phyloP scores from a whole-genome alignment of 2,797 vertebrate genomes.

The Muraenolepis orangiensis region DNA sequence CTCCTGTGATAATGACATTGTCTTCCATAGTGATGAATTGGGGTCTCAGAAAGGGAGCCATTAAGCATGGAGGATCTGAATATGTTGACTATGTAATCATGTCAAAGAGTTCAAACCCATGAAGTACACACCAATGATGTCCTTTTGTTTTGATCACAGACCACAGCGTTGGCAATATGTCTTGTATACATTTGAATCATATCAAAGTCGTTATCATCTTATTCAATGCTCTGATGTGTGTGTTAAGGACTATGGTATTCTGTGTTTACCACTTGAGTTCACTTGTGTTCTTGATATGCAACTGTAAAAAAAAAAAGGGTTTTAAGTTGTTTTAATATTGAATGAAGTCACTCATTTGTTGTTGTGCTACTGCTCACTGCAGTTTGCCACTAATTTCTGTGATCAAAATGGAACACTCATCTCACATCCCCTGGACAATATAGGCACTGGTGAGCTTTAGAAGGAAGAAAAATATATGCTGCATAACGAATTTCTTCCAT shows the following conservation, averaged over 20 bases:
- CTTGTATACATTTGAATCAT: slow-evolving; percentile 58
- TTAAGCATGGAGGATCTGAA: slow-evolving; percentile 34
- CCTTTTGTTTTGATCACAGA: slow-evolving; percentile 22
- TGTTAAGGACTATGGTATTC: slow-evolving; percentile 33
- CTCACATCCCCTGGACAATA: slow-evolving; percentile 29
- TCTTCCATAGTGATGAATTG: slow-evolving; percentile 57
- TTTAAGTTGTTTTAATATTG: slow-evolving; percentile 18
- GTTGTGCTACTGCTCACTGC: background rate
- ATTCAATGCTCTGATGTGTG: slow-evolving; percentile 40
- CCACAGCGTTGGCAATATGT: slow-evolving; percentile 27
- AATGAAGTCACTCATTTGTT: background rate
- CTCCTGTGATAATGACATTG: slow-evolving; percentile 14
- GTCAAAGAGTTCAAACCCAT: slow-evolving; percentile 22
- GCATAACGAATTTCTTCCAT: slow-evolving; percentile 17
- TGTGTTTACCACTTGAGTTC: slow-evolving; percentile 29
- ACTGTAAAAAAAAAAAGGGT: slow-evolving; percentile 44
- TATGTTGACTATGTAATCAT: slow-evolving; percentile 34
- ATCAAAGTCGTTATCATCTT: slow-evolving; percentile 13
- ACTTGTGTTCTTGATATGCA: slow-evolving; percentile 25
- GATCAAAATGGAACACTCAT: background rate
- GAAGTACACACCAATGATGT: slow-evolving; percentile 15
- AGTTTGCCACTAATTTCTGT: background rate
- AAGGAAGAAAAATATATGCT: slow-evolving; percentile 17
- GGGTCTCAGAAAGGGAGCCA: background rate
- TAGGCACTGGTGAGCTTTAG: slow-evolving; percentile 29